Percentiles rank a stretch among this genome's conserved stretches.
These are phyloP conservation scores for Phyllotreta cruciferae DNA, from an alignment of 2,888 invertebrate genomes.

Conservation along the genomic window DNA sequence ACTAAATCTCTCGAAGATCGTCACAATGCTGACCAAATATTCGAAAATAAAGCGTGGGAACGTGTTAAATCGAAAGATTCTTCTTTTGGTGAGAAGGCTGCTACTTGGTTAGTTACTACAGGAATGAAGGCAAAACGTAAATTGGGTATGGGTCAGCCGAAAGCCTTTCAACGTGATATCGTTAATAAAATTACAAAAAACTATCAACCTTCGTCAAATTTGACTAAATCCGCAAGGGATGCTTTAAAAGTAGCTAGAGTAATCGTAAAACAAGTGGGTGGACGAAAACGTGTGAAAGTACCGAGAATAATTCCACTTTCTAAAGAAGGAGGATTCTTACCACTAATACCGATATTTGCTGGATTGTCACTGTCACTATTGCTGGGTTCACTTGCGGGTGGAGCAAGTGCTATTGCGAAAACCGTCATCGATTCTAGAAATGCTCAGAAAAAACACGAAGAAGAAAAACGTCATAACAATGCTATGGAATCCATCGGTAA, in stretches of 20 bases:
- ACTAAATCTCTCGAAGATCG: conserved; percentile 40
- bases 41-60: conserved; percentile 50
- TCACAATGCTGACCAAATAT: conserved; percentile 51
- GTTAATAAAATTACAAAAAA: not conserved
- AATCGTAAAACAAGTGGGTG: conserved; percentile 2
- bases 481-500: conserved; percentile 51
- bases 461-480: conserved; percentile 52
- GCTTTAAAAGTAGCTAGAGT: conserved; percentile 4
- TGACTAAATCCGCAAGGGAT: not conserved
- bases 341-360: conserved; percentile 52
- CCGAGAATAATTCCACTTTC: conserved; percentile 10
- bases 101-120: conserved; percentile 45
- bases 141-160: conserved; percentile 24
- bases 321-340: conserved; percentile 47
- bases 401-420: conserved; percentile 52
- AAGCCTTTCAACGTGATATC: not conserved
- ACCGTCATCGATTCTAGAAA: conserved; percentile 50
- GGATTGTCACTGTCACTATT: conserved; percentile 30
- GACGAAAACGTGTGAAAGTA: conserved; percentile 1
- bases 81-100: conserved; percentile 49
- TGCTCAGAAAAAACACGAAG: conserved; percentile 49
- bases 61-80: conserved; percentile 33
- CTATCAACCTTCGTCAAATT: no score
- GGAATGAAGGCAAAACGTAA: conserved; percentile 32
- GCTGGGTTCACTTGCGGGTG: conserved; percentile 47